These are phyloP conservation scores for Arctopsyche grandis DNA, from an alignment of 1,140 invertebrate species.

Conservation along the genomic window DNA sequence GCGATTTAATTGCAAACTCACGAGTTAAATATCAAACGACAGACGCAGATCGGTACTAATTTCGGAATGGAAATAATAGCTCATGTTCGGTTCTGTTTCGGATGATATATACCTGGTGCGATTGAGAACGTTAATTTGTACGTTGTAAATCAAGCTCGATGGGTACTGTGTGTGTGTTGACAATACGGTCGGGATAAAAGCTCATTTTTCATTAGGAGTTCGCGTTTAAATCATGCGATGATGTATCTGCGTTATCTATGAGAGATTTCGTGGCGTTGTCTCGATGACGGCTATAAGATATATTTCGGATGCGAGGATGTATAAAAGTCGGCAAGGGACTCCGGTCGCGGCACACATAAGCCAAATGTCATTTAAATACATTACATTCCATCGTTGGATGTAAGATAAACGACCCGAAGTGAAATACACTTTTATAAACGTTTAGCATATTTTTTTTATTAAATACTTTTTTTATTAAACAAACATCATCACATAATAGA, in stretches of 20 bases:
- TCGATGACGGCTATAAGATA: conserved; percentile 24
- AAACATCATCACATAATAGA: too few species aligned
- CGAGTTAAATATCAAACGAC: not conserved
- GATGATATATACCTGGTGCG: not conserved
- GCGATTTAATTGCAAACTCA: not conserved
- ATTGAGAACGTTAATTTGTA: not conserved
- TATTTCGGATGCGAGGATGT: not conserved
- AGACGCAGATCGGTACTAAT: too few species aligned
- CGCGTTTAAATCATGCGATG: conserved; percentile 11
- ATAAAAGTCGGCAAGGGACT: conserved; percentile 23
- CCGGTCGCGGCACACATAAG: conserved; percentile 16
- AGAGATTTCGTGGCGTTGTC: not conserved
- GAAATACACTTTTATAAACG: conserved; percentile 1
- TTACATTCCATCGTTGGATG: conserved; percentile 31
- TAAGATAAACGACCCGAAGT: conserved; percentile 15
- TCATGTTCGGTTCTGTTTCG: not conserved
- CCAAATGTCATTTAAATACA: conserved; percentile 33
- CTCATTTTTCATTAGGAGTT: conserved; percentile 9
- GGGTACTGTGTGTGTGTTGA: not conserved
- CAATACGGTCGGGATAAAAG: not conserved
- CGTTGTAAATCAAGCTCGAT: not conserved
- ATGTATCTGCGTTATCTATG: conserved; percentile 15
- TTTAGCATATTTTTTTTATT: not conserved
- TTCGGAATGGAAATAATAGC: too few species aligned
- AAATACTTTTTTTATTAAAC: too few species aligned